Evolutionary conservation across 1,140 invertebrate species (phyloP), one percentile per base, ranked within the genome.

Genomic region (Lasaia peninsularis): DNA sequence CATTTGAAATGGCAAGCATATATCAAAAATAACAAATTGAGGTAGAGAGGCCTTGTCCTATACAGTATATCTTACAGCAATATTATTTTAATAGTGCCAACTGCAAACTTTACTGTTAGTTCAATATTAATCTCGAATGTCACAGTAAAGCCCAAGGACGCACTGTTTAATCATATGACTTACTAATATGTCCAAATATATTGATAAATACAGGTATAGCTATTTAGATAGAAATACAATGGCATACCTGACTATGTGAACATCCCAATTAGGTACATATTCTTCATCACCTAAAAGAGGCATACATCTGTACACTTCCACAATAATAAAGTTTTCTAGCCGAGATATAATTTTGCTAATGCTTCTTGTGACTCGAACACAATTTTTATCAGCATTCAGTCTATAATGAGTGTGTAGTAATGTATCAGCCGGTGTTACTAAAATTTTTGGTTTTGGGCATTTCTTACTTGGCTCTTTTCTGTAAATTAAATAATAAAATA

Each of bases 241-340:
- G 20, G 67, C 65, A 62, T 73, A 81, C 32, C 62, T 69, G 3
- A 75, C 77, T 61, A 81, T 71, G 69, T 86, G 80, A 6, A 79
- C 64, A 28, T 78, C 65, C 82, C 82, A 86, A 37, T 82, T 57
- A 6, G 82, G 82, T 2, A 72, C 59, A 31, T 58, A 65, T 2
- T 71, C 59, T 44, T 86, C 82, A 62, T 83, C 70, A 1, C 82
- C 82, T 8, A 86, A 52, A 1, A 86, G 58, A 2, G 82, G 82
- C 80, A 86, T 86, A 60, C 78, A 79, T 37, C 72, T 63, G 40
- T 86, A 83, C 0, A 67, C 55, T 52, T 86, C 82, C 14, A 78
- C 50, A 12, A 86, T 63, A 48, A 69, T 66, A 52, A 82, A 78
- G 5, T 80, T 62, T 28, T 75, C 72, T 0, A 63, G 52, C 34